Conservation (phyloP, 2,888 invertebrate genomes). For the Hemaris fuciformis region DNA sequence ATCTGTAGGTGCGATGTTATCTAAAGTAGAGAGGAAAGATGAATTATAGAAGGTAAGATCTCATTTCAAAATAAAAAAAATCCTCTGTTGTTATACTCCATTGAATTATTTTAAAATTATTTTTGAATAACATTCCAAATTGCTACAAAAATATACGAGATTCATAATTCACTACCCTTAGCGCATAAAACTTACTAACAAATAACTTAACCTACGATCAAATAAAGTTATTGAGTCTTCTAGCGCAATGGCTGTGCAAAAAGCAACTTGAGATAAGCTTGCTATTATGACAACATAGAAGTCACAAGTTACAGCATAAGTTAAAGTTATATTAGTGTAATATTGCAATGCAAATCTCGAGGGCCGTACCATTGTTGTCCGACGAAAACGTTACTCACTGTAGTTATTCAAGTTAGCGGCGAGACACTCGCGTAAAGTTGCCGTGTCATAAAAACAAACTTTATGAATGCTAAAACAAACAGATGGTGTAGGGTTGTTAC, state of each 20-base stretch:
- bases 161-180: no score
- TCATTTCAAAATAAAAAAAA: no score
- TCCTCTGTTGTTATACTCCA: no score
- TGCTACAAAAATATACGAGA: no score
- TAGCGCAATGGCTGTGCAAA: not conserved
- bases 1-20: no score
- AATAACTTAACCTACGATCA: not conserved
- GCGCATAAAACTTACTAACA: no score
- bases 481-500: not conserved
- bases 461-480: slow-evolving; percentile 13
- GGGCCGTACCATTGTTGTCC: not conserved
- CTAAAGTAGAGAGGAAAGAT: no score
- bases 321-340: not conserved
- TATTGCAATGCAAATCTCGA: not conserved
- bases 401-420: not conserved
- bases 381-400: not conserved
- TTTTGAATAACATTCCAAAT: no score
- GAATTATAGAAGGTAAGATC: no score
- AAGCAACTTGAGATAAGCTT: not conserved
- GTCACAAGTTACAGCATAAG: not conserved
- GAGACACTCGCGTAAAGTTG: not conserved
- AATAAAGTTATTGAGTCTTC: not conserved
- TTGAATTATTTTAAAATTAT: no score
- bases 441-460: slow-evolving; percentile 13
- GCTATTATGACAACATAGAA: not conserved